These are phyloP conservation scores for Rhaphigaster nebulosa DNA, from an alignment of 2,888 invertebrate species.

Conservation along the genomic window DNA sequence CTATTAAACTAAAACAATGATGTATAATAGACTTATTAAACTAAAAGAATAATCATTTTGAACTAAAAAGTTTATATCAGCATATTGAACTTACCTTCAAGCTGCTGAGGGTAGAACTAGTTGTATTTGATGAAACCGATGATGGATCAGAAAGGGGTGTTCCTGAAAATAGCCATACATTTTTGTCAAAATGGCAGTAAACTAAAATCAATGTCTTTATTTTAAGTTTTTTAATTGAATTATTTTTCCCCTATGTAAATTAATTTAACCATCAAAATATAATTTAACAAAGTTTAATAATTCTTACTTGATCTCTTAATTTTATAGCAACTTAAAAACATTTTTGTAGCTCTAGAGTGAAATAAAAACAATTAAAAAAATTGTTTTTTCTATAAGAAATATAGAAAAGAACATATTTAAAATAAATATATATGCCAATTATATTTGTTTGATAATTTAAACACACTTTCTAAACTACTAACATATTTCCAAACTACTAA, in stretches of 20 bases:
- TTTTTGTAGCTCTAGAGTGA: not conserved
- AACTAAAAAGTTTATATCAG: not conserved
- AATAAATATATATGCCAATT: not conserved
- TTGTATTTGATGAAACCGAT: constrained; percentile 32
- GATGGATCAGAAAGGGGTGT: constrained; percentile 48
- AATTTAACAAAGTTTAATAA: not conserved
- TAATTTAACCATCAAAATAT: not conserved
- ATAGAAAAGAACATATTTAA: not conserved
- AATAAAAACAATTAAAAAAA: not conserved
- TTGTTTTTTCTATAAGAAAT: not conserved
- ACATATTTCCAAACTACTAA: not conserved
- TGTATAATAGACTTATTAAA: not conserved
- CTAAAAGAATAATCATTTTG: not conserved
- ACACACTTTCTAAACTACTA: not conserved
- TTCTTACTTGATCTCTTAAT: constrained; percentile 50
- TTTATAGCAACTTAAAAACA: constrained; percentile 50
- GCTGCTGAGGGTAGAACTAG: constrained; percentile 50
- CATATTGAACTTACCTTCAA: constrained; percentile 11
- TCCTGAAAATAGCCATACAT: not conserved
- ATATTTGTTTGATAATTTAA: not conserved
- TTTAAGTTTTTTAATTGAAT: not conserved
- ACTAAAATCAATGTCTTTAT: not conserved
- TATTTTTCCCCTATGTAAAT: not conserved
- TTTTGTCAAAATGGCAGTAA: not conserved
- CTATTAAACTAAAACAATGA: not conserved